A percentile compares a stretch with the other conserved stretches of the same genome.
Evolutionary conservation across 1,140 invertebrate species (phyloP).

Genomic region (Phocides pigmalion): DNA sequence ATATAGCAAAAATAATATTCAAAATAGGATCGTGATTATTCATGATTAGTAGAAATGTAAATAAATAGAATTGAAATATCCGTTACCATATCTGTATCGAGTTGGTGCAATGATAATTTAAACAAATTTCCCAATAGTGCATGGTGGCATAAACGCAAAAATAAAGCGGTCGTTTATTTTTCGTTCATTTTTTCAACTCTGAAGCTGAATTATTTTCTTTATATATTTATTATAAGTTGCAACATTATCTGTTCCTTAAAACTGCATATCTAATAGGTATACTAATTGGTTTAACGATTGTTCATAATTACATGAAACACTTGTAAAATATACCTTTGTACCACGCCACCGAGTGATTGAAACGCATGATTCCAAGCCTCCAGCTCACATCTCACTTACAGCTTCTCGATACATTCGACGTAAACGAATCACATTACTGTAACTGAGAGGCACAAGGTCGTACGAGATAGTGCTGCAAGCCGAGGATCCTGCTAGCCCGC

Average conservation of each 20-base stretch:
- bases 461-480: slow-evolving; percentile 42
- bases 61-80: slow-evolving; percentile 29
- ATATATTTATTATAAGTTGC: slow-evolving; percentile 19
- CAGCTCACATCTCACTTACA: slow-evolving; percentile 81
- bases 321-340: slow-evolving; percentile 77
- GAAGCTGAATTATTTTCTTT: slow-evolving; percentile 38
- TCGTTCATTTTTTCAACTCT: slow-evolving; percentile 17
- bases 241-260: slow-evolving; percentile 21
- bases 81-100: slow-evolving; percentile 30
- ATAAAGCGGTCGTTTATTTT: slow-evolving; percentile 7
- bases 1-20: slow-evolving; percentile 42
- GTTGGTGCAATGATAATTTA: slow-evolving; percentile 32
- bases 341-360: slow-evolving; percentile 83
- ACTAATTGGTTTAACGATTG: slow-evolving; percentile 61
- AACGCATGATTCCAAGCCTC: slow-evolving; percentile 80
- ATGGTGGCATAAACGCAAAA: slow-evolving; percentile 40
- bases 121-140: slow-evolving; percentile 32
- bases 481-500: slow-evolving; percentile 36
- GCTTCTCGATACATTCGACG: slow-evolving; percentile 78
- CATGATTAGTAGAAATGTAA: slow-evolving; percentile 27
- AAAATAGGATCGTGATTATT: slow-evolving; percentile 23
- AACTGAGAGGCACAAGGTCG: slow-evolving; percentile 78
- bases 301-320: slow-evolving; percentile 69
- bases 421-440: slow-evolving; percentile 71
- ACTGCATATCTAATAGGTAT: slow-evolving; percentile 42